Evolutionary conservation across 2,888 invertebrate species (phyloP).

Genomic region (Nymphalis polychloros): DNA sequence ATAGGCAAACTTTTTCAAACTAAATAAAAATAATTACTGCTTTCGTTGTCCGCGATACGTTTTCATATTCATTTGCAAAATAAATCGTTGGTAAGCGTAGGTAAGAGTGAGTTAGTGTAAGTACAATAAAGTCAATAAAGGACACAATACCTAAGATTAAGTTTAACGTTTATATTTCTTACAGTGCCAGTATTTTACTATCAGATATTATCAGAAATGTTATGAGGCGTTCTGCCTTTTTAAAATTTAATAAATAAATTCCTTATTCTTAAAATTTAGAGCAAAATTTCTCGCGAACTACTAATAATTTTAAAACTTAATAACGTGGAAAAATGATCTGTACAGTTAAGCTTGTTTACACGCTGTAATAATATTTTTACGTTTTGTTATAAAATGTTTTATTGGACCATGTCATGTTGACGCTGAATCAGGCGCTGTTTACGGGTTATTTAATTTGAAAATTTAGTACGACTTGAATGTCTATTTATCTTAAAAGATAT

Average conservation of each 20-base stretch:
- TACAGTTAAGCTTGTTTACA: conserved; percentile 1
- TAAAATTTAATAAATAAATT: conserved; percentile 10
- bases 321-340: conserved; percentile 20
- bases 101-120: no score
- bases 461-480: conserved; percentile 8
- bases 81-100: no score
- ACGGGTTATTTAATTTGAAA: conserved; percentile 18
- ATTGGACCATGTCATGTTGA: neutral
- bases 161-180: no score
- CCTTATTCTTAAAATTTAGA: conserved; percentile 34
- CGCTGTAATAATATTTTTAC: conserved; percentile 15
- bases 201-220: no score
- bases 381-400: conserved; percentile 28
- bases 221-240: no score
- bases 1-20: no score
- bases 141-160: no score
- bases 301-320: conserved; percentile 30
- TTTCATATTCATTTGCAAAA: no score
- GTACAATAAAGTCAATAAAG: no score
- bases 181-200: conserved; percentile 14
- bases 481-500: neutral
- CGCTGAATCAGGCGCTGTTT: neutral
- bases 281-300: conserved; percentile 30
- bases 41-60: no score
- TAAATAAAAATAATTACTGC: no score